Percentiles rank a stretch among this genome's conserved stretches.
Conservation (phyloP, 2,888 invertebrate genomes). For the Cremastinae sp. region DNA sequence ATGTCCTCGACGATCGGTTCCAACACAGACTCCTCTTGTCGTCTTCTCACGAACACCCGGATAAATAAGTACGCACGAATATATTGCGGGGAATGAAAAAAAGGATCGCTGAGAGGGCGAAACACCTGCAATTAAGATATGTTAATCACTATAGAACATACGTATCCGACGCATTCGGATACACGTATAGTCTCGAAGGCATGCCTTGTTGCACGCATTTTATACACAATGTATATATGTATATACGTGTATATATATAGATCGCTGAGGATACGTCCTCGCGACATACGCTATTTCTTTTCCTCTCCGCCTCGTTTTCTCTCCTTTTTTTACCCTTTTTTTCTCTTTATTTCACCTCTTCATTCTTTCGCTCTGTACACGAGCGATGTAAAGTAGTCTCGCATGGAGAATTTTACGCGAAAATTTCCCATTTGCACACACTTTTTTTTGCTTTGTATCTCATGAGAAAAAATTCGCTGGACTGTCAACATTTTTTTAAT, state of each 20-base stretch:
- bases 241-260: neutral
- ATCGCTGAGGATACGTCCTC: neutral
- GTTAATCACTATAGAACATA: slow-evolving; percentile 72
- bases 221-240: too few relatives aligned
- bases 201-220: slow-evolving; percentile 30
- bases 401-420: too few relatives aligned
- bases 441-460: too few relatives aligned
- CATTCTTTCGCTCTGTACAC: slow-evolving; percentile 21
- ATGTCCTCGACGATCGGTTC: slow-evolving; percentile 68
- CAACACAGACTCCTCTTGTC: slow-evolving; percentile 67
- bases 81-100: slow-evolving; percentile 47
- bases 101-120: slow-evolving; percentile 65
- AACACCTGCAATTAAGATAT: slow-evolving; percentile 77
- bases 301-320: too few relatives aligned
- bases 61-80: neutral
- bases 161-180: slow-evolving; percentile 62
- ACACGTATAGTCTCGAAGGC: slow-evolving; percentile 50
- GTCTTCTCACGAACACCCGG: slow-evolving; percentile 8
- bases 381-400: slow-evolving; percentile 14
- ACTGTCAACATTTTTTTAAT: too few relatives aligned
- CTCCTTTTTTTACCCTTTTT: neutral
- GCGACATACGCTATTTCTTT: neutral
- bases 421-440: too few relatives aligned
- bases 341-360: neutral
- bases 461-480: too few relatives aligned